phyloP scores from a whole-genome alignment of 1,140 invertebrate species.

The Drosophila dunni region DNA sequence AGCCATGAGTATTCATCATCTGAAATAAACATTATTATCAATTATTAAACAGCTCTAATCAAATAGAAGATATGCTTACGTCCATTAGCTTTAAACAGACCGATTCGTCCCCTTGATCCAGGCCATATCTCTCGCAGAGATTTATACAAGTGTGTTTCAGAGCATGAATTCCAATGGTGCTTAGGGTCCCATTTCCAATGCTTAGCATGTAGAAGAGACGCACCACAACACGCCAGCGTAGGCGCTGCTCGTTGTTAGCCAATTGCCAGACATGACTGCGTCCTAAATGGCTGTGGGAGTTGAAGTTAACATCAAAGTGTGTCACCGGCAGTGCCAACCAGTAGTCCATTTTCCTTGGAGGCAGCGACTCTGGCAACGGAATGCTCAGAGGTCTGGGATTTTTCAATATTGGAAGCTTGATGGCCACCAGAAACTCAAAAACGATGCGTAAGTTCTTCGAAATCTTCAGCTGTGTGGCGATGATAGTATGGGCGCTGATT shows the following conservation, averaged over 20 bases:
- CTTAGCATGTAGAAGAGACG: conserved; percentile 20
- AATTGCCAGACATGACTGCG: conserved; percentile 22
- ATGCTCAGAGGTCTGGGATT: background rate
- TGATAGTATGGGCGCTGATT: conserved; percentile 23
- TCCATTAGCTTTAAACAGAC: conserved; percentile 5
- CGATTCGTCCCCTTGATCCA: conserved; percentile 1
- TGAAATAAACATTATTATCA: background rate
- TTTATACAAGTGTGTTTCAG: conserved; percentile 31
- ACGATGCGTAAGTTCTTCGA: conserved; percentile 4
- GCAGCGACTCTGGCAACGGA: conserved; percentile 5
- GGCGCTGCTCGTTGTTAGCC: background rate
- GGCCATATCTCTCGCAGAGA: conserved; percentile 14
- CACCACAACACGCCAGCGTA: conserved; percentile 3
- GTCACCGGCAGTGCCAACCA: conserved; percentile 18
- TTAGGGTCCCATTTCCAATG: conserved; percentile 6
- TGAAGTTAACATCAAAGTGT: conserved; percentile 16
- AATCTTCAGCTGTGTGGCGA: conserved; percentile 15
- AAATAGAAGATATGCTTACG: background rate
- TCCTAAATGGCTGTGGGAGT: conserved; percentile 9
- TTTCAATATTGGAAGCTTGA: conserved; percentile 8
- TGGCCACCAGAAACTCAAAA: conserved; percentile 15
- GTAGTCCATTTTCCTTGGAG: background rate
- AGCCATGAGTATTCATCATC: conserved; percentile 20
- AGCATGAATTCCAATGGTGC: conserved; percentile 20
- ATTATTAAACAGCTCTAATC: background rate